Evolutionary conservation across 2,888 invertebrate species (phyloP).

Genomic region (Ceramica pisi): DNA sequence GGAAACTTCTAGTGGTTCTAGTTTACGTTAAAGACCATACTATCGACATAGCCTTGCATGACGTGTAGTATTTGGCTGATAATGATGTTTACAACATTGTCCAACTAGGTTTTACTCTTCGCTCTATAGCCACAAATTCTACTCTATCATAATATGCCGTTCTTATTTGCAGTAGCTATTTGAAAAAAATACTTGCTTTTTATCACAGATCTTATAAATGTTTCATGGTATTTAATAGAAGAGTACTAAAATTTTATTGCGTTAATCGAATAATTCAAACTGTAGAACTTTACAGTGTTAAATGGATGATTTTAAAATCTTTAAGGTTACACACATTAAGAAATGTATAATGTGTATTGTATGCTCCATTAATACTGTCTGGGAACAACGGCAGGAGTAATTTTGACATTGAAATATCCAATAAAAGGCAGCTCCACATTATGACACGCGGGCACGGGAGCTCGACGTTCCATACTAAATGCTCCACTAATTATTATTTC

Average conservation of each 20-base stretch:
- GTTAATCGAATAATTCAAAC: slow-evolving; percentile 8
- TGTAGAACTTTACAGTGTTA: background rate
- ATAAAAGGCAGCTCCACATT: slow-evolving; percentile 38
- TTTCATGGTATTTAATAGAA: slow-evolving; percentile 6
- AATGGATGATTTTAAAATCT: background rate
- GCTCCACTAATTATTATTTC: slow-evolving; percentile 59
- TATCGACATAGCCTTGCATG: background rate
- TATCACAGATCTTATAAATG: background rate
- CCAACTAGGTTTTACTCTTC: slow-evolving; percentile 14
- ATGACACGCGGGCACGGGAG: slow-evolving; percentile 18
- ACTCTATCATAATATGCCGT: slow-evolving; percentile 1
- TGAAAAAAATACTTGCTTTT: slow-evolving; percentile 12
- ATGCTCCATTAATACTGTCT: slow-evolving; percentile 46
- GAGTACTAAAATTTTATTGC: background rate
- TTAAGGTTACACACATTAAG: background rate
- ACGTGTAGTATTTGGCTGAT: background rate
- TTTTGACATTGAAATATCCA: slow-evolving; percentile 60
- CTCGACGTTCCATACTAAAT: slow-evolving; percentile 41
- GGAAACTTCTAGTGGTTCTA: background rate
- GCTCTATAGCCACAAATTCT: background rate
- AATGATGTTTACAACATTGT: slow-evolving; percentile 26
- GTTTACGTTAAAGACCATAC: background rate
- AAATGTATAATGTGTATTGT: slow-evolving; percentile 2
- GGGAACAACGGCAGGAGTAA: slow-evolving; percentile 55
- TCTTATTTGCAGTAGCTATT: slow-evolving; percentile 6